Evolutionary conservation across 2,888 invertebrate genomes (phyloP).

Genomic region (Rhingia campestris): DNA sequence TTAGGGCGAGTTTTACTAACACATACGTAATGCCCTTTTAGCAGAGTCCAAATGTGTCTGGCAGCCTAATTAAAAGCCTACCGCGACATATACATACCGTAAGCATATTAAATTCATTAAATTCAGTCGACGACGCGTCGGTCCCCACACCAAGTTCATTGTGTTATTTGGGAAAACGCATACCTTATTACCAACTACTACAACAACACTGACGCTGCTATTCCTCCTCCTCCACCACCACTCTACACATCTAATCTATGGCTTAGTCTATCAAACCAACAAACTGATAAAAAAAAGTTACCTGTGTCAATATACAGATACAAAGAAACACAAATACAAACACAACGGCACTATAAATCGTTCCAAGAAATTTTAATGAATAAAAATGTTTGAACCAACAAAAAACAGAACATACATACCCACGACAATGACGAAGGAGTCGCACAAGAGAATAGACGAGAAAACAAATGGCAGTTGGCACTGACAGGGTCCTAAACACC

Average conservation of each 20-base stretch:
- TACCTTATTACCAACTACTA: slow-evolving; percentile 48
- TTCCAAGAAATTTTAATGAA: slow-evolving; percentile 72
- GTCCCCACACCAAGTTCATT: slow-evolving; percentile 59
- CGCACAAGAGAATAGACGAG: slow-evolving; percentile 34
- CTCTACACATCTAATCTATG: slow-evolving; percentile 30
- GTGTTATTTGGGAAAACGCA: slow-evolving; percentile 46
- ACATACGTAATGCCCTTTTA: background rate
- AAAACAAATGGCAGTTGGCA: slow-evolving; percentile 67
- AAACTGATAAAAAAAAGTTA: slow-evolving; percentile 16
- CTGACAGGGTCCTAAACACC: slow-evolving; percentile 64
- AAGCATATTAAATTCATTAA: slow-evolving; percentile 55
- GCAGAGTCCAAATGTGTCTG: slow-evolving; percentile 1
- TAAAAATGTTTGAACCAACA: slow-evolving; percentile 61
- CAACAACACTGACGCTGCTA: background rate
- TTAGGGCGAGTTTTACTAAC: background rate
- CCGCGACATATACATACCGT: slow-evolving; percentile 38
- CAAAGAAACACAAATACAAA: slow-evolving; percentile 16
- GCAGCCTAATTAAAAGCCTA: slow-evolving; percentile 25
- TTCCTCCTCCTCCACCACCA: slow-evolving; percentile 6
- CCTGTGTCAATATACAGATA: background rate
- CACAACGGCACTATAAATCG: slow-evolving; percentile 39
- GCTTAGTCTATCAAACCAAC: slow-evolving; percentile 18
- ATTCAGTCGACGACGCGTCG: slow-evolving; percentile 44
- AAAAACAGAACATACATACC: slow-evolving; percentile 17
- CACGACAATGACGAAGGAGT: slow-evolving; percentile 40